Conservation (phyloP, 2,113 vertebrate genomes). For the Limanda limanda region DNA sequence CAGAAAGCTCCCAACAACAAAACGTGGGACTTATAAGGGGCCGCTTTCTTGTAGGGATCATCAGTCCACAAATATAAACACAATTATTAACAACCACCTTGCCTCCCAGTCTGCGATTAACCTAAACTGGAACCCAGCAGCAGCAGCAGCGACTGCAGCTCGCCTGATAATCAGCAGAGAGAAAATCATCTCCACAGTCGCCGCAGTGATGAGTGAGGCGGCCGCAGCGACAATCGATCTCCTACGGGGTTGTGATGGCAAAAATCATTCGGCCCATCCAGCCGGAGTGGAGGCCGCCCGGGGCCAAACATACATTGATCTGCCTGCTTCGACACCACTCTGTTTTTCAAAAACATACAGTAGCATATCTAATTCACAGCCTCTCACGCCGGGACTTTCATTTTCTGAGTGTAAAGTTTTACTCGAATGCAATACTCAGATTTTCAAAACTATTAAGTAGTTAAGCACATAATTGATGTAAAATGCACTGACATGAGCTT, state of each 20-base stretch:
- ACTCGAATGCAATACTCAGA: too few relatives aligned
- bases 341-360: background rate
- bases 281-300: conserved; percentile 49
- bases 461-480: background rate
- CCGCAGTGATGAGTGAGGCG: conserved; percentile 27
- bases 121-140: conserved; percentile 16
- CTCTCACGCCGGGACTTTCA: background rate
- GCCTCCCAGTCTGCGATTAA: conserved; percentile 33
- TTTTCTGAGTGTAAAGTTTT: background rate
- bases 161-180: background rate
- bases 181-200: conserved; percentile 22
- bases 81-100: too few relatives aligned
- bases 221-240: conserved; percentile 61
- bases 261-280: conserved; percentile 63
- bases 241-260: conserved; percentile 49
- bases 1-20: too few relatives aligned
- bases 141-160: background rate
- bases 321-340: conserved; percentile 2
- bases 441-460: rapidly evolving
- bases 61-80: too few relatives aligned
- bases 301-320: conserved; percentile 60
- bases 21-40: too few relatives aligned
- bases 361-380: conserved; percentile 8
- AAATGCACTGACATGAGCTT: conserved; percentile 2
- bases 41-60: too few relatives aligned